Percentiles rank a stretch among this genome's conserved stretches.
These are phyloP conservation scores for Cantharis lateralis DNA, from an alignment of 2,888 invertebrate species.

Conservation along the genomic window DNA sequence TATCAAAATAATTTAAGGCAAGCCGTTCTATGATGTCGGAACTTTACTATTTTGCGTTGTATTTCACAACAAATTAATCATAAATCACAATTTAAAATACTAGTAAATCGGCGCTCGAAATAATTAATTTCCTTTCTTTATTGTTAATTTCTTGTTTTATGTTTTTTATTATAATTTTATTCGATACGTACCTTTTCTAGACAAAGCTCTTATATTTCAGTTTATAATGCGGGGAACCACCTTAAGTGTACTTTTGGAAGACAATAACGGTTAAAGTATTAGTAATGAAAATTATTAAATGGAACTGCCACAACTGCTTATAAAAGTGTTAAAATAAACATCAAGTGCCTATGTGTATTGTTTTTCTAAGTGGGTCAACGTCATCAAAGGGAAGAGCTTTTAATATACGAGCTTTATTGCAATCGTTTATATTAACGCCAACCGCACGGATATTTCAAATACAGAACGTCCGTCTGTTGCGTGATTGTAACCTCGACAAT, in stretches of 20 bases:
- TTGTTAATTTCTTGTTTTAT: neutral
- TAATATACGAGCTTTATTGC: constrained; percentile 16
- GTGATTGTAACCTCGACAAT: neutral
- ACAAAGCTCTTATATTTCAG: neutral
- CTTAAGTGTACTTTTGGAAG: neutral
- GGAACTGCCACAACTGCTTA: neutral
- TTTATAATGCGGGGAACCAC: neutral
- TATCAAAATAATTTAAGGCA: neutral
- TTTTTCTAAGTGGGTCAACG: constrained; percentile 12
- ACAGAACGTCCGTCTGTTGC: neutral
- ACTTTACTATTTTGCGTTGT: neutral
- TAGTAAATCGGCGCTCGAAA: neutral
- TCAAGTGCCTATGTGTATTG: constrained; percentile 15
- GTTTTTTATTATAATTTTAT: neutral
- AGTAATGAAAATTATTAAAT: neutral
- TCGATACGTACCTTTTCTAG: neutral
- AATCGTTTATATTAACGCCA: neutral
- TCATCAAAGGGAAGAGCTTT: constrained; percentile 4
- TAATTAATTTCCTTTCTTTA: neutral
- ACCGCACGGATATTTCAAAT: neutral
- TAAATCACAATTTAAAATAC: neutral
- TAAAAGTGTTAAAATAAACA: constrained; percentile 6
- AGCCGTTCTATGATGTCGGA: neutral
- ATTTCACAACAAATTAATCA: neutral
- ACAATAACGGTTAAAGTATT: neutral